A percentile compares a stretch with the other conserved stretches of the same genome.
Evolutionary conservation across 2,888 invertebrate genomes (phyloP).

Genomic region (Leistus spinibarbis): DNA sequence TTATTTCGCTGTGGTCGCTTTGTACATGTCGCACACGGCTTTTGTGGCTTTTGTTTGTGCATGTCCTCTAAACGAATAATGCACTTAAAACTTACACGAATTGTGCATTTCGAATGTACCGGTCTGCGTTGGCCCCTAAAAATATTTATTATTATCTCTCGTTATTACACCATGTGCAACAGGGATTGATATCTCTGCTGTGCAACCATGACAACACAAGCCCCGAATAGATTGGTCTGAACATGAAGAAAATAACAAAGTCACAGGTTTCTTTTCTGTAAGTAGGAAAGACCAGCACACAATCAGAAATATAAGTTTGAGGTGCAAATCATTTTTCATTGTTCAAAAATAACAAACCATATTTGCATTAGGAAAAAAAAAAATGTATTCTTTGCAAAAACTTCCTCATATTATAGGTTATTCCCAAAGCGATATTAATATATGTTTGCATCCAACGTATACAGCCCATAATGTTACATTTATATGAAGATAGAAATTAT

Average conservation of each 20-base stretch:
- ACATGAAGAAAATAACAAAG: background rate
- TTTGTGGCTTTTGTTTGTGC: constrained; percentile 1
- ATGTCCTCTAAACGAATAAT: constrained; percentile 1
- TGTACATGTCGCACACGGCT: constrained; percentile 1
- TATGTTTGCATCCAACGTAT: too few species aligned
- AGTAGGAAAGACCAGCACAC: background rate
- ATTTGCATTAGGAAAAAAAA: too few species aligned
- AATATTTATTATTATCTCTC: background rate
- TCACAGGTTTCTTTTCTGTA: background rate
- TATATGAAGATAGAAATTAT: too few species aligned
- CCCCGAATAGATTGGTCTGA: background rate
- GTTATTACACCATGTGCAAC: background rate
- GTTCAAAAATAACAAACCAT: too few species aligned
- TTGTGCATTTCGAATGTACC: background rate
- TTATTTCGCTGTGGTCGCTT: constrained; percentile 3
- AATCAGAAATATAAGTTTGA: too few species aligned
- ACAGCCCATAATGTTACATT: too few species aligned
- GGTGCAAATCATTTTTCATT: too few species aligned
- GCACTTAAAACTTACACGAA: constrained; percentile 6
- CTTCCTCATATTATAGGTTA: too few species aligned
- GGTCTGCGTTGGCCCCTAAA: background rate
- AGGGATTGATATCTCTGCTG: background rate
- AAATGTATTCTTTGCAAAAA: too few species aligned
- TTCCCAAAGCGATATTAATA: too few species aligned
- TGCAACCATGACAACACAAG: background rate